Evolutionary conservation across 2,797 vertebrate species (phyloP).

Genomic region (Allobates femoralis): DNA sequence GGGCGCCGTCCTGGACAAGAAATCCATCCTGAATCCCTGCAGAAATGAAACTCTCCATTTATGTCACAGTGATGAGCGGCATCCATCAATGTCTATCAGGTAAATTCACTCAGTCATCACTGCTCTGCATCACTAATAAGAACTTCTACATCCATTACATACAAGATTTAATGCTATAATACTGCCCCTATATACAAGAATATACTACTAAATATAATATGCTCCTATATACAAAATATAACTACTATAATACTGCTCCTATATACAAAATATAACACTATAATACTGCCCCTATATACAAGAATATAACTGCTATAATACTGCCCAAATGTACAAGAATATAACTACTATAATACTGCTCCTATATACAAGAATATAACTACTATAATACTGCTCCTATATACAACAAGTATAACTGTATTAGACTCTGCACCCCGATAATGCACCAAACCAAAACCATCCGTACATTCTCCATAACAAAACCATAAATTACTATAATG

Average conservation of each 20-base stretch:
- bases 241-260: background rate
- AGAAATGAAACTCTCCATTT: background rate
- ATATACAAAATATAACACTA: conserved; percentile 8
- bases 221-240: background rate
- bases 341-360: conserved; percentile 1
- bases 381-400: conserved; percentile 6
- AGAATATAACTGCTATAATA: too few relatives aligned
- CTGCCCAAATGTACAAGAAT: background rate
- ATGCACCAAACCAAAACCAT: too few relatives aligned
- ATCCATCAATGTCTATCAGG: background rate
- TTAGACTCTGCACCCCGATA: too few relatives aligned
- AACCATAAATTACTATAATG: too few relatives aligned
- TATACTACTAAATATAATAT: background rate
- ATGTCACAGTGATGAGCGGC: conserved; percentile 2
- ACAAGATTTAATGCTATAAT: background rate
- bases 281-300: too few relatives aligned
- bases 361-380: conserved; percentile 8
- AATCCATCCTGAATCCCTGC: conserved; percentile 4
- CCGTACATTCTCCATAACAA: too few relatives aligned
- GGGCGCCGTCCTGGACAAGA: conserved; percentile 22
- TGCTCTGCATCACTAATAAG: background rate
- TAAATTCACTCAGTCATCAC: background rate
- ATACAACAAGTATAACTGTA: conserved; percentile 2
- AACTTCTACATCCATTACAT: background rate
- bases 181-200: background rate